These are phyloP conservation scores for Leucoma salicis DNA, from an alignment of 2,888 invertebrate species.

Conservation along the genomic window DNA sequence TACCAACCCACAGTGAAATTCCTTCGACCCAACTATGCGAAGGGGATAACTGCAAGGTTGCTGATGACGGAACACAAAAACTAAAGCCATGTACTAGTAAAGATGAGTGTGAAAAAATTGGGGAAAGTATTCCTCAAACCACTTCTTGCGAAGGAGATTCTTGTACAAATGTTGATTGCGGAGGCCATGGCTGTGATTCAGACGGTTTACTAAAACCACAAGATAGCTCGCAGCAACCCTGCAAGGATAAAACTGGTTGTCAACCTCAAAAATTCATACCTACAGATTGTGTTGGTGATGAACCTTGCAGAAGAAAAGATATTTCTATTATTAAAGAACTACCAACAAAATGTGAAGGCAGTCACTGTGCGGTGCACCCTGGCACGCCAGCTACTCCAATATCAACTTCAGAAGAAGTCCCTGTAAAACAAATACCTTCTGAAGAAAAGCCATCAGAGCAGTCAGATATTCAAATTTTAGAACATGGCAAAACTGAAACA, in stretches of 20 bases:
- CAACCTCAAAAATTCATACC: constrained; percentile 22
- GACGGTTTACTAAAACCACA: too few species aligned
- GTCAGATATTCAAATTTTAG: background rate
- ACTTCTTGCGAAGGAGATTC: constrained; percentile 16
- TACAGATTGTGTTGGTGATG: constrained; percentile 46
- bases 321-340: constrained; percentile 28
- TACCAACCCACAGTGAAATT: constrained; percentile 17
- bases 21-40: constrained; percentile 36
- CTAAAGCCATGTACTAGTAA: constrained; percentile 23
- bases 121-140: constrained; percentile 14
- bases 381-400: constrained; percentile 5
- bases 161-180: constrained; percentile 22
- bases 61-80: constrained; percentile 7
- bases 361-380: constrained; percentile 35
- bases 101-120: constrained; percentile 25
- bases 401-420: constrained; percentile 11
- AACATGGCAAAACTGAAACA: background rate
- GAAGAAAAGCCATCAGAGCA: background rate
- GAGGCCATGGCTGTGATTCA: constrained; percentile 7
- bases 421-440: background rate
- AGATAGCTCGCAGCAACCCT: constrained; percentile 19
- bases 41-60: constrained; percentile 36
- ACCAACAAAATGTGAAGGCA: constrained; percentile 41
- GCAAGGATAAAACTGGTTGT: constrained; percentile 38
- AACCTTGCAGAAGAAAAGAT: constrained; percentile 54